phyloP scores from a whole-genome alignment of 2,113 vertebrate genomes.

The Megaptera novaeangliae region DNA sequence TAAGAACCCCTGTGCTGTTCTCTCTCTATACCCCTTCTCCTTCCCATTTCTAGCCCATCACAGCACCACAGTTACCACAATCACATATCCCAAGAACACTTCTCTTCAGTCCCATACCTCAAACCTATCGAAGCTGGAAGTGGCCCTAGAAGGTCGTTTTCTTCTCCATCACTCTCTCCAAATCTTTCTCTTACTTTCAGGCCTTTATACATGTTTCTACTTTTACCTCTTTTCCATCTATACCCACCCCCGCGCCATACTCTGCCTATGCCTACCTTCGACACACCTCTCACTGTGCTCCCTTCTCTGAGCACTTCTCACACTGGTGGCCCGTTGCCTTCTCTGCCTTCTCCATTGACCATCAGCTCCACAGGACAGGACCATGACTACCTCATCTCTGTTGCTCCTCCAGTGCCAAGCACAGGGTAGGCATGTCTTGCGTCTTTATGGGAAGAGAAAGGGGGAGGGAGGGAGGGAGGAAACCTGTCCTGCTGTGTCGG shows the following conservation, averaged over 20 bases:
- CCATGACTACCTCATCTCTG: not conserved
- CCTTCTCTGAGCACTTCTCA: not conserved
- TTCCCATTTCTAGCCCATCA: not conserved
- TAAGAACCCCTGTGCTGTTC: not conserved
- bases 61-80: not conserved
- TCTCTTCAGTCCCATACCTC: not conserved
- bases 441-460: not conserved
- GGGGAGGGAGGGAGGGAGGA: too few relatives aligned
- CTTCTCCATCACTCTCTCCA: not conserved
- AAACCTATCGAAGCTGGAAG: too few relatives aligned
- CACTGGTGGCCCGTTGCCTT: not conserved
- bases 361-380: not conserved
- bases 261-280: not conserved
- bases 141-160: not conserved
- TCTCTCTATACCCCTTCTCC: not conserved
- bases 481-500: not conserved
- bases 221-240: not conserved
- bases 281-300: not conserved
- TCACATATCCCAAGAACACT: not conserved
- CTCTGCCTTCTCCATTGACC: not conserved
- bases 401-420: not conserved
- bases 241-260: not conserved
- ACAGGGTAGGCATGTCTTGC: not conserved
- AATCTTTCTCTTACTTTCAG: not conserved
- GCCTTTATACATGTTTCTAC: not conserved